Percentiles rank a stretch among this genome's conserved stretches.
Evolutionary conservation across 2,888 invertebrate genomes (phyloP).

Genomic region (Caradrina kadenii): DNA sequence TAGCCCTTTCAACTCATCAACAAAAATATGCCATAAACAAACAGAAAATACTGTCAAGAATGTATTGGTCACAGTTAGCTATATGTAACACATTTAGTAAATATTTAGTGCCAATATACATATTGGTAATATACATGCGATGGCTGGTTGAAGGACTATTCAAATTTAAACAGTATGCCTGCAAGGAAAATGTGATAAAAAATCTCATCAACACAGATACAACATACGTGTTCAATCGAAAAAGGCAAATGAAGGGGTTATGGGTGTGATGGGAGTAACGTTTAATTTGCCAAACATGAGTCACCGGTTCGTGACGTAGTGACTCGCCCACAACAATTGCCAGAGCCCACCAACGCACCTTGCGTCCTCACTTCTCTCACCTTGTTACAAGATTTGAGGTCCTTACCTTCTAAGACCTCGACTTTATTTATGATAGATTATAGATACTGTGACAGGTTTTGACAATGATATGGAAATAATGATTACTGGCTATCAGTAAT

Average conservation of each 20-base stretch:
- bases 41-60: neutral
- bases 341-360: constrained; percentile 65
- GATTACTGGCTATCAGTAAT: neutral
- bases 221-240: constrained; percentile 42
- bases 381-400: constrained; percentile 70
- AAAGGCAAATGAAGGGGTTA: constrained; percentile 45
- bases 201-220: constrained; percentile 36
- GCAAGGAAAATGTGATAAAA: constrained; percentile 5
- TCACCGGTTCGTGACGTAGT: constrained; percentile 61
- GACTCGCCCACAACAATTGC: constrained; percentile 66
- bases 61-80: neutral
- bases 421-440: constrained; percentile 67
- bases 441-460: constrained; percentile 51
- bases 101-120: neutral
- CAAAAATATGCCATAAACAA: neutral
- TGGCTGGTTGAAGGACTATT: neutral
- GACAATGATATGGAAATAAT: constrained; percentile 37
- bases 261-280: constrained; percentile 57
- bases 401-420: constrained; percentile 74
- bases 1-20: neutral
- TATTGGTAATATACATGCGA: neutral
- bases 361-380: constrained; percentile 71
- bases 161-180: neutral
- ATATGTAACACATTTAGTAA: neutral
- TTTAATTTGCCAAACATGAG: constrained; percentile 64